Evolutionary conservation across 2,113 vertebrate genomes (phyloP).

Genomic region (Prochilodus magdalenae): DNA sequence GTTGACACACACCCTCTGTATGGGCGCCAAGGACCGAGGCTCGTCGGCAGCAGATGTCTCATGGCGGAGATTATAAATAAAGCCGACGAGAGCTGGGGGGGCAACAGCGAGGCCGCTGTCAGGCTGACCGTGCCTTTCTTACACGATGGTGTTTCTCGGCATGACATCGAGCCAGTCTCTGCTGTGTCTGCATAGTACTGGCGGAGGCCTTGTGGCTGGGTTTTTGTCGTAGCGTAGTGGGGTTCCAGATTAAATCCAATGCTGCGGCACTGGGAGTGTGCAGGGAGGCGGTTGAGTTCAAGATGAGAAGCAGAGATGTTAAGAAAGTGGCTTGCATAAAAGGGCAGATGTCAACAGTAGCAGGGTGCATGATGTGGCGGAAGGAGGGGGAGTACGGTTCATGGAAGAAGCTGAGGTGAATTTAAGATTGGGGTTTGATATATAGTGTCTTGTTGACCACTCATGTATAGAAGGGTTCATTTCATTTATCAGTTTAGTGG

Average conservation of each 20-base stretch:
- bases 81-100: slow-evolving; percentile 70
- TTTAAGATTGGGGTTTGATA: background rate
- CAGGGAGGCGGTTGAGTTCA: background rate
- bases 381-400: background rate
- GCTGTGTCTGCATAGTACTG: slow-evolving; percentile 34
- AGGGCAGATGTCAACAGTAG: slow-evolving; percentile 3
- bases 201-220: slow-evolving; percentile 43
- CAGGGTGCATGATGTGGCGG: background rate
- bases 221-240: slow-evolving; percentile 39
- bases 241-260: slow-evolving; percentile 33
- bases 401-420: background rate
- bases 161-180: slow-evolving; percentile 63
- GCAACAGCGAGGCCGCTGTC: slow-evolving; percentile 62
- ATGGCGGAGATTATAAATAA: slow-evolving; percentile 79
- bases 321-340: slow-evolving; percentile 1
- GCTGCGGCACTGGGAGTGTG: background rate
- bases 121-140: slow-evolving; percentile 56
- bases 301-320: slow-evolving; percentile 6
- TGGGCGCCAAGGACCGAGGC: slow-evolving; percentile 70
- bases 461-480: background rate
- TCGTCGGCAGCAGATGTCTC: slow-evolving; percentile 80
- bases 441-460: background rate
- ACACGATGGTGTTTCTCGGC: slow-evolving; percentile 53
- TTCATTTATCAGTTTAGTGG: background rate
- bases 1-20: slow-evolving; percentile 74